Base-by-base conservation (phyloP, 2,888 invertebrate species). In the Timandra comae region DNA sequence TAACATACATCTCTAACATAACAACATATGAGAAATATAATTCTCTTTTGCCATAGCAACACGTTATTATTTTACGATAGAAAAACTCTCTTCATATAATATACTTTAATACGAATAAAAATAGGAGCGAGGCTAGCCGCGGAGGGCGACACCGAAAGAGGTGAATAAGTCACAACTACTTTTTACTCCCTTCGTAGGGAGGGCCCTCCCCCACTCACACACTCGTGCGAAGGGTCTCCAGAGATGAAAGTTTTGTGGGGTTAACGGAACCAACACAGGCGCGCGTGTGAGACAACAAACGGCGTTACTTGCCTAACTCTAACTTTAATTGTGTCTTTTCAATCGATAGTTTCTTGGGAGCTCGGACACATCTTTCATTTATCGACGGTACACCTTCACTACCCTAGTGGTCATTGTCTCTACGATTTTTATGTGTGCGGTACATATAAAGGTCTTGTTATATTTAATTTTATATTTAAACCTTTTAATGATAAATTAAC, bases 271-370 rank as follows among this genome's bases (percentile, higher is more conserved):
- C 63, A 67, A 75, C 76, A 76, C 76, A 72, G 61, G 69, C 69
- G 60, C 66, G 65, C 68, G 70, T 63, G 70, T 61, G 76, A 78
- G 80, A 79, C 79, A 80, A 80, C 77, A 80, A 78, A 78, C 76
- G 73, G 63, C 72, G 75, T 71, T 49, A 76, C 69, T 77, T 79
- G 78, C 76, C 79, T 76, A 81, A 82, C 82, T 77, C 77, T 74
- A 82, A 85, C 72, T 85, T 84, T 85, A 85, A 85, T 85, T 85
- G 82, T 81, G 79, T 79, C 81, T 76, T 82, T 84, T 80, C 82
- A 85, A 85, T 85, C 85, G 79, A 85, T 84, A 82, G 68, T 68
- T 62, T 57, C 64, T 60, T 60, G 56, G 60, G 58, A 62, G 63
- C 46, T 43, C 55, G 51, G 46, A 48, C 43, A 57, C 60, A 63